A percentile compares a stretch with the other conserved stretches of the same genome.
Conservation (phyloP, 2,113 vertebrate genomes). For the pig (Sus scrofa) region DNA sequence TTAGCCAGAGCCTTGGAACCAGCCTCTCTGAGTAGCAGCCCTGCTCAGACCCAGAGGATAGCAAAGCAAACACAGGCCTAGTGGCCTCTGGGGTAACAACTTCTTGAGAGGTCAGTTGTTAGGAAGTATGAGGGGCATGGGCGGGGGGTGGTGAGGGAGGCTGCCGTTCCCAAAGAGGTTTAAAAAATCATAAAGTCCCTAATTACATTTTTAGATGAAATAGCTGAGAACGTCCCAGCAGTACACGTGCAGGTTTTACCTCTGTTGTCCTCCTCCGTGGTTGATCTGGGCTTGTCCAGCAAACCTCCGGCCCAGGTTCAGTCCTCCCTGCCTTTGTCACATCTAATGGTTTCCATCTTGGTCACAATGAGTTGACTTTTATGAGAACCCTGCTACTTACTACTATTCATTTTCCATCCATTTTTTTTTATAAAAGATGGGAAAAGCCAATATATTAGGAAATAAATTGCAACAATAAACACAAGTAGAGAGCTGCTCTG, state of each 20-base stretch:
- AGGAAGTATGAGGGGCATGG: not conserved
- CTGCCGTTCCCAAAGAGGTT: not conserved
- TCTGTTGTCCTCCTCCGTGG: not conserved
- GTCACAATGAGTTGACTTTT: not conserved
- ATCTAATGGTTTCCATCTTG: not conserved
- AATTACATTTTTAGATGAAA: conserved; percentile 11
- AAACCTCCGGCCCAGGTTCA: not conserved
- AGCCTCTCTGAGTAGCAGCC: not conserved
- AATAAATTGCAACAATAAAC: not conserved
- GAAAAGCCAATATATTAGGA: not conserved
- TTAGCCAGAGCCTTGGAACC: no score
- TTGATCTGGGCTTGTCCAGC: not conserved
- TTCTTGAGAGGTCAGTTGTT: not conserved
- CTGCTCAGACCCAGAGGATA: not conserved
- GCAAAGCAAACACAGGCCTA: not conserved
- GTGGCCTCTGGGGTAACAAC: not conserved
- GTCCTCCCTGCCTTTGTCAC: not conserved
- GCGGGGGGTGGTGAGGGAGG: no score
- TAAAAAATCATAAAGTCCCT: not conserved
- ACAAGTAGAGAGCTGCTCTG: not conserved
- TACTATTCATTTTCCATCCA: not conserved
- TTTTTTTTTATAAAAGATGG: conserved; percentile 1
- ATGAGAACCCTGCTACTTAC: not conserved
- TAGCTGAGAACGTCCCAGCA: not conserved
- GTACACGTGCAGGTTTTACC: not conserved